Conservation (phyloP, 2,797 vertebrate genomes). For the Moxostoma hubbsi region DNA sequence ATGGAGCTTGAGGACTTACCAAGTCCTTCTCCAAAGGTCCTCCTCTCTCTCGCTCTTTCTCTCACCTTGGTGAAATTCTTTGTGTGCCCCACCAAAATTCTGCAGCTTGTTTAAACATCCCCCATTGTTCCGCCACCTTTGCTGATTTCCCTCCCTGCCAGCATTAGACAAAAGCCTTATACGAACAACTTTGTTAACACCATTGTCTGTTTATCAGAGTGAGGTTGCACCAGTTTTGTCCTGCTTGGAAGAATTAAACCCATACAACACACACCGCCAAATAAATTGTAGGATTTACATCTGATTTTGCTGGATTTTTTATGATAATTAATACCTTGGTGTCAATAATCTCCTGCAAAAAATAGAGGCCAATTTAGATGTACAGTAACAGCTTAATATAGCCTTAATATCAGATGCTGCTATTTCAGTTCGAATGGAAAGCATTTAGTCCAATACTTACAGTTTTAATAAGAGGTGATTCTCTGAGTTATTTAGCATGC, state of each 20-base stretch:
- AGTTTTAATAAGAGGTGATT: slow-evolving; percentile 77
- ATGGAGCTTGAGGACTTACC: slow-evolving; percentile 83
- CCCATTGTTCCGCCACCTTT: slow-evolving; percentile 83
- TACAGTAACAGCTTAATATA: slow-evolving; percentile 94
- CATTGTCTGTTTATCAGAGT: slow-evolving; percentile 88
- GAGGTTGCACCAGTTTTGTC: slow-evolving; percentile 87
- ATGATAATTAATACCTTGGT: slow-evolving; percentile 83
- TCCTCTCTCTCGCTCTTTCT: slow-evolving; percentile 42
- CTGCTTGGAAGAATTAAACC: slow-evolving; percentile 87
- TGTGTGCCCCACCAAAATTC: slow-evolving; percentile 54
- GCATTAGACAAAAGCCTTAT: slow-evolving; percentile 83
- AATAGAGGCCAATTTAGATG: slow-evolving; percentile 97
- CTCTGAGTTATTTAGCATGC: slow-evolving; percentile 65
- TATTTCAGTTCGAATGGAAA: slow-evolving; percentile 72
- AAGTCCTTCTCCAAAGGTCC: slow-evolving; percentile 52
- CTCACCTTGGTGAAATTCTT: slow-evolving; percentile 47
- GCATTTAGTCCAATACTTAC: slow-evolving; percentile 61
- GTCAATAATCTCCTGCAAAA: slow-evolving; percentile 86
- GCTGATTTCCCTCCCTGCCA: slow-evolving; percentile 93
- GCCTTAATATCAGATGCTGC: slow-evolving; percentile 76
- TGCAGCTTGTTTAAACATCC: slow-evolving; percentile 85
- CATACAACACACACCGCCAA: slow-evolving; percentile 83
- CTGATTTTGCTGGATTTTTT: slow-evolving; percentile 84
- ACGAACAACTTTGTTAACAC: slow-evolving; percentile 95
- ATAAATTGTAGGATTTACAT: slow-evolving; percentile 95